Evolutionary conservation across 2,888 invertebrate genomes (phyloP), one percentile per base, ranked within the genome.

Genomic region (Scaptomyza flava): DNA sequence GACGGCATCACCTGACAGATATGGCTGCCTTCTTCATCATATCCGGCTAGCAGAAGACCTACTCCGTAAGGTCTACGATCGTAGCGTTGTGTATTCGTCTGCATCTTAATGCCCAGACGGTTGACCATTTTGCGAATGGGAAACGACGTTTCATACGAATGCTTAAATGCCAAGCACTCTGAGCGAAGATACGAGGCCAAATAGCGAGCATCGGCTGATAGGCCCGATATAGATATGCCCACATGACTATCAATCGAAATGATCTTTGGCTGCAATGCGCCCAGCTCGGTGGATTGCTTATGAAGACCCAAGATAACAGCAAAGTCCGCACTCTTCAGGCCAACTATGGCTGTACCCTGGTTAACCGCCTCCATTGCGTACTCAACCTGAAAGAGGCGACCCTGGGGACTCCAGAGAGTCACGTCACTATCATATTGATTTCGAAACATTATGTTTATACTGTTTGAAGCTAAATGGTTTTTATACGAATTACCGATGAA

Each of bases 331-430:
- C 96, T 98, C 92, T 99, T 99, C 30, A 99, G 93, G 0, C 97
- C 99, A 3, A 99, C 98, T 0, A 99, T 87, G 0, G 90, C 90
- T 0, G 90, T 81, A 6, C 91, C 91, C 17, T 87, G 72, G 91
- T 99, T 99, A 0, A 99, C 99, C 0, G 99, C 99, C 93, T 99
- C 99, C 98, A 99, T 99, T 0, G 99, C 99, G 93, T 99, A 99
- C 92, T 99, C 99, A 51, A 99, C 98, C 91, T 98, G 98, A 91
- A 97, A 97, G 45, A 98, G 94, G 30, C 98, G 95, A 1, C 98
- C 98, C 89, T 99, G 99, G 0, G 99, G 99, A 93, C 99, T 99
- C 99, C 99, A 99, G 68, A 99, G 98, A 8, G 99, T 99, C 65
- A 99, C 99, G 93, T 99, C 99, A 92, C 98, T 98, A 93, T 99